Evolutionary conservation across 2,888 invertebrate genomes (phyloP).

Genomic region (Drosophila picticornis): DNA sequence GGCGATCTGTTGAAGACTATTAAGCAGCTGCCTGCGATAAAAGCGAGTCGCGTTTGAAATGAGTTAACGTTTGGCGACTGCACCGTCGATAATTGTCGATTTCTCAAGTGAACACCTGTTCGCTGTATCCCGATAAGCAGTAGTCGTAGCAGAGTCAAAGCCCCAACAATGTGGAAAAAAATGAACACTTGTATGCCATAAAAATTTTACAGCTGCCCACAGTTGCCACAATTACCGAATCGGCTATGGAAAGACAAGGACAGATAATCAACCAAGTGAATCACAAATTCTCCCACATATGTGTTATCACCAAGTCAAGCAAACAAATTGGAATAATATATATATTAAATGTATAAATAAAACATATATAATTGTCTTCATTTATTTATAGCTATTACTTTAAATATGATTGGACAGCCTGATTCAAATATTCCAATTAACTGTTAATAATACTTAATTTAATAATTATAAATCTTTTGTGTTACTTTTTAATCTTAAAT

Average conservation of each 20-base stretch:
- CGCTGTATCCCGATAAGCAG: conserved; percentile 41
- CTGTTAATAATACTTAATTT: neutral
- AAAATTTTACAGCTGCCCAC: conserved; percentile 30
- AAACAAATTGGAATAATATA: neutral
- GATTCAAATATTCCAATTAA: neutral
- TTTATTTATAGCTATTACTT: neutral
- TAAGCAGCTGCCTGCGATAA: conserved; percentile 54
- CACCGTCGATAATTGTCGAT: conserved; percentile 15
- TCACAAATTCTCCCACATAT: conserved; percentile 2
- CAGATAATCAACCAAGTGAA: conserved; percentile 15
- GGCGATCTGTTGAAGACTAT: conserved; percentile 19
- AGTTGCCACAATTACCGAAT: neutral
- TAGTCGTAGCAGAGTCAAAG: conserved; percentile 20
- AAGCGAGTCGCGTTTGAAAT: conserved; percentile 36
- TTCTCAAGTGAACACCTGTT: conserved; percentile 62
- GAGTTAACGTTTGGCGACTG: conserved; percentile 8
- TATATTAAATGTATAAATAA: neutral
- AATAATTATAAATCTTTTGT: neutral
- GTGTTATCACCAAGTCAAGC: neutral
- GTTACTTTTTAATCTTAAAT: neutral
- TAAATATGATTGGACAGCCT: neutral
- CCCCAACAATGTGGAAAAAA: conserved; percentile 20
- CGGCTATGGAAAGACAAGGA: neutral
- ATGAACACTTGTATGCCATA: conserved; percentile 51
- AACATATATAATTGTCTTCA: neutral